These are phyloP conservation scores for Volucella bombylans DNA, from an alignment of 2,888 invertebrate genomes.

Conservation along the genomic window DNA sequence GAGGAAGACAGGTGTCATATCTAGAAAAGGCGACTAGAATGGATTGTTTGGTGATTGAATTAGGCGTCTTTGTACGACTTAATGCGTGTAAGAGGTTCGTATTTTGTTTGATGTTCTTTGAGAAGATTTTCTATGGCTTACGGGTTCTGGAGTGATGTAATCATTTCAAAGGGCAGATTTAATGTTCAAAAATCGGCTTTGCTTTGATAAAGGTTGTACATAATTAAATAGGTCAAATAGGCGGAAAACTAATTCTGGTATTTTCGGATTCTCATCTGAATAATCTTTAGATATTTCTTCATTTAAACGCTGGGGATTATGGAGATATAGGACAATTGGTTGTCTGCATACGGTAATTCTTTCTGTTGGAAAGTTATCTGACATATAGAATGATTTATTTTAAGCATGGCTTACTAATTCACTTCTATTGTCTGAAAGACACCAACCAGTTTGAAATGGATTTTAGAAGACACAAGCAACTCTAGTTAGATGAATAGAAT, in stretches of 20 bases:
- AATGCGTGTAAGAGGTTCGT: conserved; percentile 13
- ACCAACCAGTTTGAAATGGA: no score
- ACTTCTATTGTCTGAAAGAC: no score
- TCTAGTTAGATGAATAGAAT: no score
- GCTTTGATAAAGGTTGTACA: not conserved
- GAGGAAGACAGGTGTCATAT: conserved; percentile 36
- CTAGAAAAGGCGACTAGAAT: conserved; percentile 5
- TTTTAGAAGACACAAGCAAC: no score
- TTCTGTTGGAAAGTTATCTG: no score
- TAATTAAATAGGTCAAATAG: conserved; percentile 19
- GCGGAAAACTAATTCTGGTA: conserved; percentile 17
- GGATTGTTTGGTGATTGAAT: conserved; percentile 41
- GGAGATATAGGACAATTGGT: no score
- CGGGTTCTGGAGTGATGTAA: not conserved
- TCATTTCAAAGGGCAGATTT: not conserved
- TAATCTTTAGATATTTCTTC: conserved; percentile 31
- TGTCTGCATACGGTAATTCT: no score
- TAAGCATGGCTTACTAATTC: no score
- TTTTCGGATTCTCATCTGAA: conserved; percentile 1
- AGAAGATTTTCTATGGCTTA: not conserved
- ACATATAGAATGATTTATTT: no score
- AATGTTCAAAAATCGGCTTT: not conserved
- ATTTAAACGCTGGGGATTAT: conserved; percentile 5
- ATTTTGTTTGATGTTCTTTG: not conserved
- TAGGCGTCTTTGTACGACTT: conserved; percentile 32